phyloP scores from a whole-genome alignment of 2,797 vertebrate genomes.

The Xiphophorus birchmanni region DNA sequence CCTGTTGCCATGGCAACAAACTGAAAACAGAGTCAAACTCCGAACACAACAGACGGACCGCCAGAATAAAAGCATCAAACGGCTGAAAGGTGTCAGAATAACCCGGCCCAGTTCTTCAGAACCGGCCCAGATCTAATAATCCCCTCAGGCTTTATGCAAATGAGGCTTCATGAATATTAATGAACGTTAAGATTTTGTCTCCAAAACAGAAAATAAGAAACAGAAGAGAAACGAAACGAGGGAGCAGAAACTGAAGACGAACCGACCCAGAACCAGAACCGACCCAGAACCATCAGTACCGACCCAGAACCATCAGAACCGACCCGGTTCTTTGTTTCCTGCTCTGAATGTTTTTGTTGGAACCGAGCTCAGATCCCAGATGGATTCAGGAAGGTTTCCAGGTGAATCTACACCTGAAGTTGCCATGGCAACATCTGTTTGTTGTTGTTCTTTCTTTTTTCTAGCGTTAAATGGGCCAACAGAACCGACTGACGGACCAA shows the following conservation, averaged over 20 bases:
- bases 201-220: not conserved
- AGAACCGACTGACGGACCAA: not conserved
- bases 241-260: not conserved
- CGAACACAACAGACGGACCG: not conserved
- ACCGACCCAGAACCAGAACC: too few species aligned
- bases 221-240: not conserved
- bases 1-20: not conserved
- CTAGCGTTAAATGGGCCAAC: not conserved
- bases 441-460: not conserved
- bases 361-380: not conserved
- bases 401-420: not conserved
- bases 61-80: not conserved
- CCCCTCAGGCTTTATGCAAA: not conserved
- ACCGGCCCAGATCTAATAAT: not conserved
- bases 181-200: not conserved
- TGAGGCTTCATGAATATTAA: not conserved
- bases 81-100: not conserved
- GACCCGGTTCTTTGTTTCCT: too few species aligned
- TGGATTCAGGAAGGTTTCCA: conserved; percentile 8
- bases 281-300: too few species aligned
- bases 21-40: not conserved
- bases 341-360: too few species aligned
- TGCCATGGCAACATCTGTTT: not conserved
- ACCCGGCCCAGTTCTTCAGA: not conserved
- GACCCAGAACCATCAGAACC: too few species aligned